Base-by-base conservation (phyloP, 2,888 invertebrate genomes). In the Leptopterna dolabrata region DNA sequence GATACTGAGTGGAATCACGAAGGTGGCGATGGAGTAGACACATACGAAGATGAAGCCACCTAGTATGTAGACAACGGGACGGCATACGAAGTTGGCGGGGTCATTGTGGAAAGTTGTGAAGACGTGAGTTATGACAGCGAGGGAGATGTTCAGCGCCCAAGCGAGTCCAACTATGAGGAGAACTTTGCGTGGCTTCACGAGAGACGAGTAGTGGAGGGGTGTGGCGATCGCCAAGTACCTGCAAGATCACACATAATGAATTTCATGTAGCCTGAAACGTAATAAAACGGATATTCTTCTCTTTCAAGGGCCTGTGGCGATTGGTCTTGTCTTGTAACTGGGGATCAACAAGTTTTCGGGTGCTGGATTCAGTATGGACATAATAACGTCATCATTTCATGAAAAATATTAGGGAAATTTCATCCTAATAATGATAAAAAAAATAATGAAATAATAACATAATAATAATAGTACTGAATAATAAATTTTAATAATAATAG, bases 171-270 rank as follows among this genome's bases (percentile, higher is more conserved):
- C 93, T 90, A 95, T 95, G 86, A 94, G 92, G 87, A 94, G 92
- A 83, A 95, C 95, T 93, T 95, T 95, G 90, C 93, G 94, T 0
- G 95, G 94, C 63, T 95, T 96, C 29, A 96, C 95, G 87, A 96
- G 93, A 83, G 95, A 95, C 36, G 95, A 95, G 92, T 96, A 96
- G 91, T 96, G 96, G 88, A 96, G 92, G 0, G 96, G 96, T 0
- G 96, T 95, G 0, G 96, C 95, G 84, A 96, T 96, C 71, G 96
- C 96, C 88, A 96, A 96, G 89, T 96, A 96, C 63, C 90, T 93
- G 81, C 24, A 73, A 45, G 45, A 41, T 36, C 76, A 36, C n/a
- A n/a, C n/a, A 7, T 36, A 36, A 36, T 36, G 2, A 36, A 36
- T 36, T 2, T 36, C 36, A 36, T 36, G 7, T 7, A 36, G 36